Conservation (phyloP, 2,113 vertebrate species). For the Phyllopteryx taeniolatus region DNA sequence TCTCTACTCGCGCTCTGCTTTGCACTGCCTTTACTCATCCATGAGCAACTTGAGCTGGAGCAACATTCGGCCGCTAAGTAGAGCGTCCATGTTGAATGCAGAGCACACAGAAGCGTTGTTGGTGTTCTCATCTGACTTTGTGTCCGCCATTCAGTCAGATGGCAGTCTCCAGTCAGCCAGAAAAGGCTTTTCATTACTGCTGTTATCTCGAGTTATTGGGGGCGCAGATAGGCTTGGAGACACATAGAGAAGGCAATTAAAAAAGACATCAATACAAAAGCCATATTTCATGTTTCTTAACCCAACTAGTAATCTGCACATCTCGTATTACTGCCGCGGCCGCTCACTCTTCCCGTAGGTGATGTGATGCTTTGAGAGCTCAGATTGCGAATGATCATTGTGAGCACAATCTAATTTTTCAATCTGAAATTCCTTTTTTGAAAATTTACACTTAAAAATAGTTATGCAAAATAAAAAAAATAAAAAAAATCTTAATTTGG, state of each 20-base stretch:
- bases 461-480: no score
- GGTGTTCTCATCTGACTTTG: conserved; percentile 44
- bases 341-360: neutral
- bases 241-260: conserved; percentile 16
- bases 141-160: conserved; percentile 42
- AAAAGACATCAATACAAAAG: conserved; percentile 12
- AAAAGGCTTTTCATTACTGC: conserved; percentile 30
- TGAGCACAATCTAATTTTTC: neutral
- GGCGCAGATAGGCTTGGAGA: conserved; percentile 36
- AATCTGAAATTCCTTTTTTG: neutral
- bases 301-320: conserved; percentile 13
- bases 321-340: neutral
- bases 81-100: conserved; percentile 19
- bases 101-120: conserved; percentile 19
- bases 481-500: no score
- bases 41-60: conserved; percentile 2
- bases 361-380: neutral
- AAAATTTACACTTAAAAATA: neutral
- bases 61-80: conserved; percentile 11
- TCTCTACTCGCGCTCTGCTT: neutral
- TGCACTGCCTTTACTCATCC: conserved; percentile 17
- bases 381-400: neutral
- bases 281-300: conserved; percentile 25
- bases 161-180: conserved; percentile 47
- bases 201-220: conserved; percentile 25